Conservation (phyloP, 2,113 vertebrate species). For the Apeltes quadracus region DNA sequence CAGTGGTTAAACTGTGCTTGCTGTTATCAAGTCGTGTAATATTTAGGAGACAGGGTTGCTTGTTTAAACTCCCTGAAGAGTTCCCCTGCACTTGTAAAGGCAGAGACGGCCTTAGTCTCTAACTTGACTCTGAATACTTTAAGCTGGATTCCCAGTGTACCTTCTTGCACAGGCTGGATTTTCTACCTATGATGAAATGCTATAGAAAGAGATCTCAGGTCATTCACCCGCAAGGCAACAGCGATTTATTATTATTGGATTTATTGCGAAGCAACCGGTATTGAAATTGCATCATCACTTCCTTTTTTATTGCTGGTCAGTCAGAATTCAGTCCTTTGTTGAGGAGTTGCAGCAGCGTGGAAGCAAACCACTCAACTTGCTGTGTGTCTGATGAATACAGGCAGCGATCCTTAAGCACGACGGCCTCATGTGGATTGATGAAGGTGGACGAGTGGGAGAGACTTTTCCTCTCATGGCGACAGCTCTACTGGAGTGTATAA, state of each 20-base stretch:
- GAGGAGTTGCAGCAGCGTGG: not conserved
- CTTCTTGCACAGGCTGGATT: not conserved
- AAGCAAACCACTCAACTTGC: constrained; percentile 27
- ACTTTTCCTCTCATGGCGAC: constrained; percentile 45
- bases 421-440: constrained; percentile 66
- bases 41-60: not conserved
- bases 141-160: not conserved
- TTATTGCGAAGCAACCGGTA: not conserved
- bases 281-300: constrained; percentile 2
- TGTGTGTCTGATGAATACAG: constrained; percentile 35
- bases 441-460: constrained; percentile 29
- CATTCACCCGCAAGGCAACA: not conserved
- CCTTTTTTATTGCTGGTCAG: constrained; percentile 16
- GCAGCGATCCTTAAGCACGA: constrained; percentile 21
- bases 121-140: not conserved
- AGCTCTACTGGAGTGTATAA: constrained; percentile 58
- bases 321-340: not conserved
- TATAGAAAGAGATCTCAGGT: not conserved
- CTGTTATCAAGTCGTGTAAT: not conserved
- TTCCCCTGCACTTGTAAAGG: not conserved
- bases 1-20: not conserved
- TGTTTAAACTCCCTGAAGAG: not conserved
- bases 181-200: not conserved
- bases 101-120: not conserved
- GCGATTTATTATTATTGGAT: not conserved